These are phyloP conservation scores for Yponomeuta plumbellus DNA, from an alignment of 2,888 invertebrate species.

Conservation along the genomic window DNA sequence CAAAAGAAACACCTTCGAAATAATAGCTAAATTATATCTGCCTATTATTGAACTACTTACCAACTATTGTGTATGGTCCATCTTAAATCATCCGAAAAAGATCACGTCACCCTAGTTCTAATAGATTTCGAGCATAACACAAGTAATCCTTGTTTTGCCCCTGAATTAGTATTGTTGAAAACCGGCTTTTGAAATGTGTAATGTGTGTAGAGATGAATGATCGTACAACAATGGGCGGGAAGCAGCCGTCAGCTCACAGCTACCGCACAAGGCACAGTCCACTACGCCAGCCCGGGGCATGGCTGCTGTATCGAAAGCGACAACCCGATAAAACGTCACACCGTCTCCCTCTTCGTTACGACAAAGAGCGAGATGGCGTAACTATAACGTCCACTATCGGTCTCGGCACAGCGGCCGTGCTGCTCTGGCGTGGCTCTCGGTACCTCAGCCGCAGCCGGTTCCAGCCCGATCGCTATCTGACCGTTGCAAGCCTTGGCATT, in stretches of 20 bases:
- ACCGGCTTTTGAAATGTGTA: conserved; percentile 3
- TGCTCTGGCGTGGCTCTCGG: neutral
- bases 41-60: neutral
- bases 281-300: neutral
- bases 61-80: neutral
- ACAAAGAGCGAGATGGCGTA: neutral
- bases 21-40: neutral
- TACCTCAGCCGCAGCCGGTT: neutral
- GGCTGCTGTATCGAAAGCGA: neutral
- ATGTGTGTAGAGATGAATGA: conserved; percentile 25
- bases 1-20: neutral
- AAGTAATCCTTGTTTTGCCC: conserved; percentile 8
- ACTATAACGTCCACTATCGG: neutral
- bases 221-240: conserved; percentile 52
- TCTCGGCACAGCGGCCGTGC: neutral
- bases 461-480: conserved; percentile 12
- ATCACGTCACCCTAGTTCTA: neutral
- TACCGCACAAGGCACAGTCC: neutral
- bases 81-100: too few relatives aligned
- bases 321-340: too few relatives aligned
- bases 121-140: neutral
- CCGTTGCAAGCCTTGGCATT: conserved; percentile 19
- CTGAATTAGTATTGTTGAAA: conserved; percentile 5
- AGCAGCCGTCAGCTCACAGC: conserved; percentile 39
- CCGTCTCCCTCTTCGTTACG: too few relatives aligned